Percentiles rank a stretch among this genome's conserved stretches.
These are phyloP conservation scores for Hirtodrosophila alboralis DNA, from an alignment of 2,888 invertebrate genomes.

Conservation along the genomic window DNA sequence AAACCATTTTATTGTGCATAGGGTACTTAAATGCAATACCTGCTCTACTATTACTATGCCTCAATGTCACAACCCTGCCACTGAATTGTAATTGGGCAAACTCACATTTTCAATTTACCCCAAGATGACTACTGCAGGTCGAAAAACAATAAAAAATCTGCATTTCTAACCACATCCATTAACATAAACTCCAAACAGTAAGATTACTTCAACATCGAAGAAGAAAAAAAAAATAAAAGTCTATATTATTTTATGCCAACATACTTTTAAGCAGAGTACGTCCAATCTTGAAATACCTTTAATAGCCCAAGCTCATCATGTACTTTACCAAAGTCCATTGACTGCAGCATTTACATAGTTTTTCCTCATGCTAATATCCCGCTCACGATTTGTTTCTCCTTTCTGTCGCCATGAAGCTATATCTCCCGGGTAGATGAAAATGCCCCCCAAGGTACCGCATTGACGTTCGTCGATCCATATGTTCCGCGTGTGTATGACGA, in stretches of 20 bases:
- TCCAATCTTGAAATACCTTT: constrained; percentile 50
- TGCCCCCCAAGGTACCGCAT: constrained; percentile 90
- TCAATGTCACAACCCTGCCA: background rate
- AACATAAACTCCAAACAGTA: constrained; percentile 54
- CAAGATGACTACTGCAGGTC: constrained; percentile 15
- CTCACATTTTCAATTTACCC: constrained; percentile 15
- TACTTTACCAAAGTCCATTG: constrained; percentile 5
- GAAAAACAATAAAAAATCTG: constrained; percentile 35
- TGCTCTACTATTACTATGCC: constrained; percentile 25
- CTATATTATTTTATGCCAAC: constrained; percentile 60
- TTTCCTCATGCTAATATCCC: constrained; percentile 54
- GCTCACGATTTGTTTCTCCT: constrained; percentile 40
- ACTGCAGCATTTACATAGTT: constrained; percentile 53
- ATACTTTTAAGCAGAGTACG: constrained; percentile 46
- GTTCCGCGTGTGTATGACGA: constrained; percentile 90
- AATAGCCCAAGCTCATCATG: constrained; percentile 15
- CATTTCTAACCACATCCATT: constrained; percentile 52
- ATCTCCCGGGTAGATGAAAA: constrained; percentile 91
- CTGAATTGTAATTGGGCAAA: constrained; percentile 35
- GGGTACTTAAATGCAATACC: too few relatives aligned
- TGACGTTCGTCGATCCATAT: constrained; percentile 89
- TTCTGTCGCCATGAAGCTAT: constrained; percentile 85
- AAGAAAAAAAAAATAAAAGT: constrained; percentile 33
- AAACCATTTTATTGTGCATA: too few relatives aligned
- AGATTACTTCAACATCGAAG: constrained; percentile 48